Base-by-base conservation (phyloP, 1,140 invertebrate genomes). In the Calliphora vicina region DNA sequence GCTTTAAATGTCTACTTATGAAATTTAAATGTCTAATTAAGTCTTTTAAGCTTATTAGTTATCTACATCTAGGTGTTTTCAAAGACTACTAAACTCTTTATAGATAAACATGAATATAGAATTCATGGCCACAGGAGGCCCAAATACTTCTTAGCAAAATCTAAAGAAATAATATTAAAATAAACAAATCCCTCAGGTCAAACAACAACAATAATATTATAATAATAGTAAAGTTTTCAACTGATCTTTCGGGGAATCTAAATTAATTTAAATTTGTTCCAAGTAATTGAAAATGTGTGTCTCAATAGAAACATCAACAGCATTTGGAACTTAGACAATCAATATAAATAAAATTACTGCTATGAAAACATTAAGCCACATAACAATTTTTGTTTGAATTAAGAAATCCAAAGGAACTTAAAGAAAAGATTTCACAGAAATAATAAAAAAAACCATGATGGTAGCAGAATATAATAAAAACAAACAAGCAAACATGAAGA, bases 181-280 rank as follows among this genome's bases (percentile, higher is more conserved):
- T 10, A 35, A 35, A 35, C 0, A 35, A 35, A 35, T 35, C 35
- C 35, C 35, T 35, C 5, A 35, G 35, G 35, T 35, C 35, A 35
- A 0, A 35, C 1, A 35, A 35, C 35, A 35, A 35, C 35, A 35
- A 35, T 0, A 35, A 35, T 35, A 35, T 35, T 8, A 35, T 35
- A 35, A 35, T 35, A 35, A 35, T 35, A 35, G 6, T 35, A 2
- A 35, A 35, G 35, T 35, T 35, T 35, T 35, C 1, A 35, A 35
- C 35, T 35, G 10, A 35, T 35, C 35, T 35, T 35, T 8, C 35
- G 10, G 10, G 35, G 35, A 50, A 67, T 67, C 61, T 67, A 12
- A 67, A 67, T 67, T 67, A 67, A 67, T 67, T 67, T 20, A 67
- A 67, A 67, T 67, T 67, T 67, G 61, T 67, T 67, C 10, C 61